These are phyloP conservation scores for Cataglyphis altisquamis DNA, from an alignment of 2,888 invertebrate genomes.

Conservation along the genomic window DNA sequence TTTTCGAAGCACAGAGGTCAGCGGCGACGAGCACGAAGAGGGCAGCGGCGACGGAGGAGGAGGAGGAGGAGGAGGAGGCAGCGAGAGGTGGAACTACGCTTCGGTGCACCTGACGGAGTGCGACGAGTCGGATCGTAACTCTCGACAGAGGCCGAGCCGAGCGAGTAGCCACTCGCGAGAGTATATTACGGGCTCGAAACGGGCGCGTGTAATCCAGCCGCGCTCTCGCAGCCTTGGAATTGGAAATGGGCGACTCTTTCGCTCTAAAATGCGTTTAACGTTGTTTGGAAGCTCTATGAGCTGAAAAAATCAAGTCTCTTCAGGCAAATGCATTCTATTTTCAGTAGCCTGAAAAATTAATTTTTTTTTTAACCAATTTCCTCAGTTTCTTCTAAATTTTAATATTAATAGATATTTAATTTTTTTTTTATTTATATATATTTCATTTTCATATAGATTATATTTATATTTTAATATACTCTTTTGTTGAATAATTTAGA, in stretches of 20 bases:
- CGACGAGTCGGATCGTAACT: conserved; percentile 67
- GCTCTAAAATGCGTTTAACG: conserved; percentile 18
- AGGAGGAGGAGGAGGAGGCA: conserved; percentile 78
- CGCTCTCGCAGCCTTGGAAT: conserved; percentile 41
- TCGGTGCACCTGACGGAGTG: conserved; percentile 81
- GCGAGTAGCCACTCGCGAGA: conserved; percentile 57
- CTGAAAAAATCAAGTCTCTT: neutral
- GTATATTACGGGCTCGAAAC: conserved; percentile 29
- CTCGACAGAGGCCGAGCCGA: conserved; percentile 60
- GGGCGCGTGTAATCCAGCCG: conserved; percentile 30
- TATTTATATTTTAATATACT: neutral
- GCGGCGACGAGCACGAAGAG: conserved; percentile 69
- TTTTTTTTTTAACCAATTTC: neutral
- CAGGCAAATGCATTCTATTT: neutral
- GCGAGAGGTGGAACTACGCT: conserved; percentile 85
- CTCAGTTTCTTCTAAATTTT: too few relatives aligned
- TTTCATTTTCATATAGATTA: neutral
- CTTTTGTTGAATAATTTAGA: neutral
- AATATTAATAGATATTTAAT: neutral
- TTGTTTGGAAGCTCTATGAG: too few relatives aligned
- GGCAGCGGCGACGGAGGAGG: conserved; percentile 77
- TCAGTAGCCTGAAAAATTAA: neutral
- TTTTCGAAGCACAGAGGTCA: conserved; percentile 81
- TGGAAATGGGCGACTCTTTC: conserved; percentile 33
- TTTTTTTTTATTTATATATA: neutral